A percentile compares a stretch with the other conserved stretches of the same genome.
phyloP scores from a whole-genome alignment of 2,113 vertebrate species.

The Serilophus lunatus region DNA sequence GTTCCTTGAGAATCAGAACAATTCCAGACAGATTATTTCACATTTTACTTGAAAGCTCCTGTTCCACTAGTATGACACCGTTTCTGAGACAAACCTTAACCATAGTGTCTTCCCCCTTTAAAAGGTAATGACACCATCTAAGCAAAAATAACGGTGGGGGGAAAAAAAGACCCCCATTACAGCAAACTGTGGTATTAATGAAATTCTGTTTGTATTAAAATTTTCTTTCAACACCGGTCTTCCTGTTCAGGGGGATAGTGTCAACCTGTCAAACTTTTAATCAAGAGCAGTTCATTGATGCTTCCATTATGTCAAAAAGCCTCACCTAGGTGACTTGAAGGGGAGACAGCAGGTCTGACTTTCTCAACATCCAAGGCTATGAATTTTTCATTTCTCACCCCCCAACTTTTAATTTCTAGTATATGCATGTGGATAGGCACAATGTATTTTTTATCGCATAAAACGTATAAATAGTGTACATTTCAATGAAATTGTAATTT shows the following conservation, averaged over 20 bases:
- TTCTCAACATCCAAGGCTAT: slow-evolving; percentile 29
- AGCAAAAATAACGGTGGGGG: slow-evolving; percentile 29
- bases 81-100: slow-evolving; percentile 47
- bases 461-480: not conserved
- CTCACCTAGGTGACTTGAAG: slow-evolving; percentile 59
- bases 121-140: slow-evolving; percentile 45
- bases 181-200: slow-evolving; percentile 65
- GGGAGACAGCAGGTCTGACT: slow-evolving; percentile 44
- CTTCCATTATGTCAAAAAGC: slow-evolving; percentile 59
- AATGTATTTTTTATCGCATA: not conserved
- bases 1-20: not conserved
- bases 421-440: not conserved
- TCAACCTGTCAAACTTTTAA: slow-evolving; percentile 70
- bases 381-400: slow-evolving; percentile 37
- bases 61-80: slow-evolving; percentile 29
- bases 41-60: slow-evolving; percentile 45
- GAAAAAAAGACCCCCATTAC: slow-evolving; percentile 5
- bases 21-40: slow-evolving; percentile 31
- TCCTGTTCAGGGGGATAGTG: slow-evolving; percentile 41
- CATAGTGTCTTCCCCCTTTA: slow-evolving; percentile 1
- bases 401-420: slow-evolving; percentile 6
- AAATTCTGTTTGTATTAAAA: slow-evolving; percentile 74
- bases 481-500: not conserved
- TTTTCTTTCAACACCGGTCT: slow-evolving; percentile 59
- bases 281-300: slow-evolving; percentile 59